Conservation (phyloP, 2,888 invertebrate species). For the Pachymerium ferrugineum region DNA sequence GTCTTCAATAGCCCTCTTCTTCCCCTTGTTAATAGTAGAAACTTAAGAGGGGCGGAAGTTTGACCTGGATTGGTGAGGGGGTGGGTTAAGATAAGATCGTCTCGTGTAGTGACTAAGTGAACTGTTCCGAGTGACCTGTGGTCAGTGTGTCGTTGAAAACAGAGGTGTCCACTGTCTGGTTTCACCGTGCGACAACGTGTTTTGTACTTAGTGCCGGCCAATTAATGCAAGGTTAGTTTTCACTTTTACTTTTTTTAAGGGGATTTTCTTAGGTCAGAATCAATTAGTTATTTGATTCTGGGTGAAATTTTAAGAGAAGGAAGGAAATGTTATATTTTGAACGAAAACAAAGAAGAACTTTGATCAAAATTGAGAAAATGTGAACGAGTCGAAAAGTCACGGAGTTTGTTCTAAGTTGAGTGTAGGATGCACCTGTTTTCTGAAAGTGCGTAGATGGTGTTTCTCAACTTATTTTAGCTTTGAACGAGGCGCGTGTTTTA, state of each 20-base stretch:
- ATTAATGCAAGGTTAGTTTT: constrained; percentile 2
- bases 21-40: neutral
- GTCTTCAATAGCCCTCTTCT: too few relatives aligned
- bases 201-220: neutral
- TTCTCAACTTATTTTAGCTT: constrained; percentile 5
- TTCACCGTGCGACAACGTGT: neutral
- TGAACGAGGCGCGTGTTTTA: constrained; percentile 18
- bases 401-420: neutral
- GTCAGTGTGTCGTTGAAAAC: constrained; percentile 1
- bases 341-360: neutral
- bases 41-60: neutral
- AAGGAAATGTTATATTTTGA: neutral
- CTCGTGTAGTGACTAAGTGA: neutral
- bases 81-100: constrained; percentile 23
- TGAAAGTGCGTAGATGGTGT: neutral
- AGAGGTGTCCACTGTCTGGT: constrained; percentile 10
- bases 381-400: neutral
- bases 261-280: constrained; percentile 6
- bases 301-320: neutral
- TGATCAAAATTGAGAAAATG: neutral
- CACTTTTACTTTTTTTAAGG: neutral
- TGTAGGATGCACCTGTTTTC: constrained; percentile 12
- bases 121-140: constrained; percentile 21
- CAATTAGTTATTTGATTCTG: neutral
- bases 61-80: neutral